Evolutionary conservation across 37 sponge, comb jelly and placozoan species (phyloP).

Genomic region (Petrosia ficiformis): DNA sequence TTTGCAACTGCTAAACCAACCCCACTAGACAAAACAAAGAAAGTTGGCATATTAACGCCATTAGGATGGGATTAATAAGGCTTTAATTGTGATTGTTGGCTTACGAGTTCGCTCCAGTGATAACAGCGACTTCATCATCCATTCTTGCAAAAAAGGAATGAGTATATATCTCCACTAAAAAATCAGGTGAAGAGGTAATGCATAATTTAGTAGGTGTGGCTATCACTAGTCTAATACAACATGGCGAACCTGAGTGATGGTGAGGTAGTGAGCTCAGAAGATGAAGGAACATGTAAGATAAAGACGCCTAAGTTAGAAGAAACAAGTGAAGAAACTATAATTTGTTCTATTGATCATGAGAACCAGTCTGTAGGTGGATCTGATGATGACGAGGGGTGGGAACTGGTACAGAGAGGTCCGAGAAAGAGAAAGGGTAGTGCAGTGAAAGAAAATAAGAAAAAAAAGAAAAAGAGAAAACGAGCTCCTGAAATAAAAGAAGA

Average conservation of each 20-base stretch:
- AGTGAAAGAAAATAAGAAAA: neutral
- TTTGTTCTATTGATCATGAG: neutral
- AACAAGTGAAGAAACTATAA: neutral
- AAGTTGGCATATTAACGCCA: neutral
- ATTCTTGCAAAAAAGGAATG: too few species aligned
- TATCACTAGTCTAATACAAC: neutral
- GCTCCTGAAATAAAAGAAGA: neutral
- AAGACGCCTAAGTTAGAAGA: neutral
- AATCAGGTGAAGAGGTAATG: too few species aligned
- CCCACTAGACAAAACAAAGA: conserved; percentile 39
- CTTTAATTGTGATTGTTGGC: too few species aligned
- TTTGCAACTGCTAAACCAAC: conserved; percentile 51
- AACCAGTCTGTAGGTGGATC: neutral
- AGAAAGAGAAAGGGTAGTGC: neutral
- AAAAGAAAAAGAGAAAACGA: conserved; percentile 4
- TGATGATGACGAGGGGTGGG: neutral
- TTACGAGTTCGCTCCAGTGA: conserved; percentile 58
- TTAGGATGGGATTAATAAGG: too few species aligned
- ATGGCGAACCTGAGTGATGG: conserved; percentile 25
- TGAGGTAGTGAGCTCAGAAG: conserved; percentile 6
- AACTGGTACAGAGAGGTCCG: neutral
- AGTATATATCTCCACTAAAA: too few species aligned
- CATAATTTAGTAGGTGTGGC: too few species aligned
- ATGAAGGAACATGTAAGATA: neutral
- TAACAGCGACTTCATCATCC: conserved; percentile 30